Conservation (phyloP, 1,140 invertebrate genomes). For the Scaptodrosophila lebanonensis region DNA sequence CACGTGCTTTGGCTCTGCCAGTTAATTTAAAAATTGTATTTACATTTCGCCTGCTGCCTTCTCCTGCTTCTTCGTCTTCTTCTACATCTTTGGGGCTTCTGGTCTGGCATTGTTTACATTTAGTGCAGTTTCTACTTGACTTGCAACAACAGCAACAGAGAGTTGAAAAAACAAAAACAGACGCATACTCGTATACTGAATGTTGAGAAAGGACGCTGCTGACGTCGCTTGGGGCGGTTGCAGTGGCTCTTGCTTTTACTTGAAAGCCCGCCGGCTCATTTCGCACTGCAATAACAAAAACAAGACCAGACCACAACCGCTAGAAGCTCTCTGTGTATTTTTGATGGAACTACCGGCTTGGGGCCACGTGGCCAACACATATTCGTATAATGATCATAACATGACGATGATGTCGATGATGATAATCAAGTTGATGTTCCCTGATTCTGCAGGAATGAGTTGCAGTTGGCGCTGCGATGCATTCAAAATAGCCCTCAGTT, state of each 20-base stretch:
- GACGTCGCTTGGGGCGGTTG: constrained; percentile 34
- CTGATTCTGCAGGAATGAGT: too few species aligned
- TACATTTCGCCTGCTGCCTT: constrained; percentile 59
- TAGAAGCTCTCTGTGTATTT: too few species aligned
- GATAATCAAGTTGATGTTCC: constrained; percentile 6
- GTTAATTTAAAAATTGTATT: constrained; percentile 68
- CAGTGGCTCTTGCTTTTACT: constrained; percentile 40
- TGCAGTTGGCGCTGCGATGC: too few species aligned
- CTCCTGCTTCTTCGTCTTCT: constrained; percentile 21
- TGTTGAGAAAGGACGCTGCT: constrained; percentile 36
- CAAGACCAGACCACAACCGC: constrained; percentile 17
- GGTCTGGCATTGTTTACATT: constrained; percentile 59
- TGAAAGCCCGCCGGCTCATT: constrained; percentile 23
- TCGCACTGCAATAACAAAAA: constrained; percentile 40
- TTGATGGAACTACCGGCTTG: constrained; percentile 19
- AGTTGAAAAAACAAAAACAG: constrained; percentile 17
- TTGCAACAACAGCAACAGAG: constrained; percentile 44
- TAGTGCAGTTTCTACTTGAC: constrained; percentile 65
- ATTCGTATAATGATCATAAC: too few species aligned
- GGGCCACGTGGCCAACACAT: constrained; percentile 22
- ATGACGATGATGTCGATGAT: constrained; percentile 18
- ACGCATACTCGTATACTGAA: not conserved
- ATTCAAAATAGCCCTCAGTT: constrained; percentile 23
- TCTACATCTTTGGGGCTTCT: not conserved
- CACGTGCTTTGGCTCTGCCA: constrained; percentile 46